Percentiles rank a stretch among this genome's conserved stretches.
phyloP scores from a whole-genome alignment of 2,888 invertebrate species.

The Volucella inflata region DNA sequence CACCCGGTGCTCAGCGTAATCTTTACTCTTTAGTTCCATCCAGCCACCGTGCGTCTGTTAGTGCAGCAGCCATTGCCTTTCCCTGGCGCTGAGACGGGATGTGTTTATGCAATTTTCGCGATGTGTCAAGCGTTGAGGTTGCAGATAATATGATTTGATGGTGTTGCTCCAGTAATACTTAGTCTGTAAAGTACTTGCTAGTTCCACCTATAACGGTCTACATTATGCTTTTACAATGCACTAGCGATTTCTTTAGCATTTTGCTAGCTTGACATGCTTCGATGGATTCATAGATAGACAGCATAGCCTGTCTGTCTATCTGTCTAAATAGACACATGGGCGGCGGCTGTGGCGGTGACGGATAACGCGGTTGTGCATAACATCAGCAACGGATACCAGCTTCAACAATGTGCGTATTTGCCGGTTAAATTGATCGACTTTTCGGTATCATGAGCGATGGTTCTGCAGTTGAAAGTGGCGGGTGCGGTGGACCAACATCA shows the following conservation, averaged over 20 bases:
- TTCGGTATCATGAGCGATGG: conserved; percentile 48
- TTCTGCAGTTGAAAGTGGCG: conserved; percentile 9
- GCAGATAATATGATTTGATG: conserved; percentile 66
- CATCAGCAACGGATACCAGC: background rate
- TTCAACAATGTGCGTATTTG: conserved; percentile 54
- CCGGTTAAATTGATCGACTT: conserved; percentile 73
- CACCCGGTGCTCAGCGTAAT: conserved; percentile 42
- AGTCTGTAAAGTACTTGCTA: conserved; percentile 11
- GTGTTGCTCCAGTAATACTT: conserved; percentile 62
- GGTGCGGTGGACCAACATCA: background rate
- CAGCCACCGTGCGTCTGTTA: background rate
- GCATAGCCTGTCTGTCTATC: conserved; percentile 26
- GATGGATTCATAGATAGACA: conserved; percentile 53
- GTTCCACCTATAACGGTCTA: conserved; percentile 68
- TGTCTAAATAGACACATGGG: conserved; percentile 55
- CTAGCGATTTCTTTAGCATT: conserved; percentile 52
- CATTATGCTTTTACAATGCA: conserved; percentile 62
- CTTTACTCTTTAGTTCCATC: conserved; percentile 6
- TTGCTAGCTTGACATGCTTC: conserved; percentile 72
- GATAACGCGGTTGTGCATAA: no score
- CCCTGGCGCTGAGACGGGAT: conserved; percentile 37
- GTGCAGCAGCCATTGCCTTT: background rate
- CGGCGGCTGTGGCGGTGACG: background rate
- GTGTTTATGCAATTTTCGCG: conserved; percentile 72
- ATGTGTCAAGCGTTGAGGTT: conserved; percentile 74